Base-by-base conservation (phyloP, 2,113 vertebrate genomes). In the Gnathonemus echidnorhynchus region DNA sequence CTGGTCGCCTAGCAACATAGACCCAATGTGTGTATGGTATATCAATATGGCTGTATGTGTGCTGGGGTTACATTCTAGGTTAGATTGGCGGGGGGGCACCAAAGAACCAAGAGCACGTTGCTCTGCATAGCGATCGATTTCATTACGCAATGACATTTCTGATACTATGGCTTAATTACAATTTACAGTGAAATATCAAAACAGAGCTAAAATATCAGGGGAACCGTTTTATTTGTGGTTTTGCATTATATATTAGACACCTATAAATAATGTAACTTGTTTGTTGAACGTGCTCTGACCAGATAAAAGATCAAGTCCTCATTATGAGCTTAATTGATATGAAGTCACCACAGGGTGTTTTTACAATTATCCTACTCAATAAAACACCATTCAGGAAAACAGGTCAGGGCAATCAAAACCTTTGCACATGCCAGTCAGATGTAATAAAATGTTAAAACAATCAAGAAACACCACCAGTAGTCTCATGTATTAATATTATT, bases 1-100 rank as follows among this genome's bases (percentile, higher is more conserved):
- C 94, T 94, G 94, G 95, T 95, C 95, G 95, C 95, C 94, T 94
- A 95, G 95, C 95, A 95, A 96, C 95, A 88, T 87, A 94, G 91
- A 62, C 92, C 93, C 89, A 92, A 94, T 94, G 94, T 92, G 92
- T 93, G 93, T 92, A 92, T 92, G 92, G 92, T 93, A 93, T 93
- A 93, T 88, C 91, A 92, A 90, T 92, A 92, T 94, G 94, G 95
- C 93, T 91, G 90, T 94, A 93, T 92, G 94, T 93, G 92, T 94
- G 93, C 84, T 62, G 45, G 90, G 74, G 90, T 90, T 89, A 93
- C 92, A 91, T 93, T 93, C 92, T 88, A 89, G 88, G 94, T 88
- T 66, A 27, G 90, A 90, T 89, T 90, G 70, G 90, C 52, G 89
- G 74, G 8, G 27, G 7, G 42, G 39, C 1, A 42, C 48, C 77